Evolutionary conservation across 2,113 vertebrate species (phyloP).

Genomic region (Vidua chalybeata): DNA sequence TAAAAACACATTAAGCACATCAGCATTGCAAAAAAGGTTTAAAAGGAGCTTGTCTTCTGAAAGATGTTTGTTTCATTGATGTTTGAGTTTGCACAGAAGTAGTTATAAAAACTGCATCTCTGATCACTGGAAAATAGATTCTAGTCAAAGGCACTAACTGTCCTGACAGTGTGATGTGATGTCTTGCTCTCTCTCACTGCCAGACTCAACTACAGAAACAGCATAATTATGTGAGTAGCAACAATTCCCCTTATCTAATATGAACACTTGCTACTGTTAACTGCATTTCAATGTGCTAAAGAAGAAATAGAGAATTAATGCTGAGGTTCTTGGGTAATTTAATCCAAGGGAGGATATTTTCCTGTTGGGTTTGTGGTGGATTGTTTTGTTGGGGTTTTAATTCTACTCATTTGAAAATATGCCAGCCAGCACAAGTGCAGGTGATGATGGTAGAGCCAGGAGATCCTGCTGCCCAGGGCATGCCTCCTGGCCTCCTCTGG

Average conservation of each 20-base stretch:
- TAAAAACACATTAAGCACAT: slow-evolving; percentile 25
- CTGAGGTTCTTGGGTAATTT: not conserved
- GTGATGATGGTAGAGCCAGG: not conserved
- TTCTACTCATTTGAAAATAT: not conserved
- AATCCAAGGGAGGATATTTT: not conserved
- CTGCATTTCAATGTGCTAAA: slow-evolving; percentile 65
- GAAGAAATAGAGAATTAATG: slow-evolving; percentile 58
- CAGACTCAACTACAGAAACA: slow-evolving; percentile 59
- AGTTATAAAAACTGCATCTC: slow-evolving; percentile 34
- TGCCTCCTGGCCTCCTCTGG: accelerated
- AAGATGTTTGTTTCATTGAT: slow-evolving; percentile 54
- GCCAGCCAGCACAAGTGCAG: not conserved
- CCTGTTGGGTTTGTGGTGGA: not conserved
- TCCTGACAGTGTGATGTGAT: slow-evolving; percentile 44
- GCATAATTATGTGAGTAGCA: slow-evolving; percentile 72
- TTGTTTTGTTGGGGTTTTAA: not conserved
- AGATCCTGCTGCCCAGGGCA: not conserved
- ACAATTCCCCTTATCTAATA: slow-evolving; percentile 80
- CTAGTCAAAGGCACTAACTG: slow-evolving; percentile 45
- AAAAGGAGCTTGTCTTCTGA: slow-evolving; percentile 5
- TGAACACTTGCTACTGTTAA: slow-evolving; percentile 77
- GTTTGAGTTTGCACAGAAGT: slow-evolving; percentile 51
- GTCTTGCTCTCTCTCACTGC: slow-evolving; percentile 49
- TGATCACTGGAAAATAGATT: slow-evolving; percentile 53
- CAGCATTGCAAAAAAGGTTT: not conserved